A percentile compares a stretch with the other conserved stretches of the same genome.
Conservation (phyloP, 2,113 vertebrate species). For the Chloropsis hardwickii region DNA sequence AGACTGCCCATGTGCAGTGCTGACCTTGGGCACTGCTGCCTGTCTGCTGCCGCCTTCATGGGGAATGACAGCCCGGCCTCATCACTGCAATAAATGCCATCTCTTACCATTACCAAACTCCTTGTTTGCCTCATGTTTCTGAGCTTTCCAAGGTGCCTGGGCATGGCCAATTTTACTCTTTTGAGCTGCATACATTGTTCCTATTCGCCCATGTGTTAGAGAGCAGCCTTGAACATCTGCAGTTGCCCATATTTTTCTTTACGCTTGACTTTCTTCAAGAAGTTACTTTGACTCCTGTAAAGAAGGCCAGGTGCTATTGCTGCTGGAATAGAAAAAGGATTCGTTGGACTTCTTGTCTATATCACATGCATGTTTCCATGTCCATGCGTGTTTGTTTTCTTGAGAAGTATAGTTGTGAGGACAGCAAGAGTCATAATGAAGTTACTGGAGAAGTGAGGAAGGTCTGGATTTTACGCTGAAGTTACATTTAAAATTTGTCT, state of each 20-base stretch:
- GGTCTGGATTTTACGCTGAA: background rate
- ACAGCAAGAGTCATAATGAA: background rate
- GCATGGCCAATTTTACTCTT: background rate
- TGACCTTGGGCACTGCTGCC: background rate
- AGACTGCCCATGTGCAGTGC: accelerated
- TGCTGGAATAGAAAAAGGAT: background rate
- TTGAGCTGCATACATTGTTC: background rate
- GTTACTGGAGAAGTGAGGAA: background rate
- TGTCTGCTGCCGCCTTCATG: accelerated
- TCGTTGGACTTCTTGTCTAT: background rate
- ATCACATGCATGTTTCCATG: background rate
- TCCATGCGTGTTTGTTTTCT: background rate
- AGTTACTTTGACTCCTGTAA: background rate
- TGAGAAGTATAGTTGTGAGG: background rate
- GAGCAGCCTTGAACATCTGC: background rate
- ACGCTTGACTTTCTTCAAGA: background rate
- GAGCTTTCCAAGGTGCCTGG: background rate
- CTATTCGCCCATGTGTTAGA: background rate
- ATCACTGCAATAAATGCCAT: background rate
- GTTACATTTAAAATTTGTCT: background rate
- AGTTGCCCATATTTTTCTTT: background rate
- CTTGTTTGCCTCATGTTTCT: background rate
- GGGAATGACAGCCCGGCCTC: background rate
- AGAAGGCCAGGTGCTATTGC: background rate
- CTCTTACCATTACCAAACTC: background rate